Evolutionary conservation across 2,888 invertebrate species (phyloP).

Genomic region (Athalia cordata): DNA sequence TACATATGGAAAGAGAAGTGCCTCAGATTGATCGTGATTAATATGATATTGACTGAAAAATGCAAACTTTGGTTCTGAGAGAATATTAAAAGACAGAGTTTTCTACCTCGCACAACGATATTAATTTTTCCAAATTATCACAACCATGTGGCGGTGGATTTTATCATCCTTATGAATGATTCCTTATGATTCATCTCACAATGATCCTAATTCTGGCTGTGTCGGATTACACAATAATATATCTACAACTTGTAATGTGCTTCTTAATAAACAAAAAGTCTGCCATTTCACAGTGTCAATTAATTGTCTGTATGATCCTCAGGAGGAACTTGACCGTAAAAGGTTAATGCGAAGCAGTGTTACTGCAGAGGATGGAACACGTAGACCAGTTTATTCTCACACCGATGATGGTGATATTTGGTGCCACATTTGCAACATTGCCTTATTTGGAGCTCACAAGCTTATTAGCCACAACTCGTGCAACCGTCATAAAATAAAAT

Average conservation of each 20-base stretch:
- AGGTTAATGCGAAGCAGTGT: conserved; percentile 71
- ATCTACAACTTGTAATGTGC: neutral
- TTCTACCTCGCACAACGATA: neutral
- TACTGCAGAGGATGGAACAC: conserved; percentile 71
- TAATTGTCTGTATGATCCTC: conserved; percentile 48
- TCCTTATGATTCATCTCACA: neutral
- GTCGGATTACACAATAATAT: conserved; percentile 12
- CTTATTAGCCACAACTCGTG: conserved; percentile 70
- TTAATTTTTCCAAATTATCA: neutral
- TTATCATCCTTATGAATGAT: conserved; percentile 1
- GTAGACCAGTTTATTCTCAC: conserved; percentile 70
- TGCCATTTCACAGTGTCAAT: conserved; percentile 18
- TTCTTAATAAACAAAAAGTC: neutral
- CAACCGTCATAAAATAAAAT: conserved; percentile 71
- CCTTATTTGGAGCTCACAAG: conserved; percentile 70
- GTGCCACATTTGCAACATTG: conserved; percentile 72
- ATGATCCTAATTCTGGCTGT: conserved; percentile 13
- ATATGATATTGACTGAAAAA: conserved; percentile 18
- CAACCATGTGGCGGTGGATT: neutral
- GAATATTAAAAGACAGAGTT: neutral
- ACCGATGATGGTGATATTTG: conserved; percentile 71
- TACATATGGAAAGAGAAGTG: conserved; percentile 33
- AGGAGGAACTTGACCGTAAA: conserved; percentile 72
- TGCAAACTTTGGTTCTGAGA: neutral
- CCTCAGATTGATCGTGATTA: conserved; percentile 27